Evolutionary conservation across 2,797 vertebrate species (phyloP), one percentile per base, ranked within the genome.

Genomic region (Bufotes viridis): DNA sequence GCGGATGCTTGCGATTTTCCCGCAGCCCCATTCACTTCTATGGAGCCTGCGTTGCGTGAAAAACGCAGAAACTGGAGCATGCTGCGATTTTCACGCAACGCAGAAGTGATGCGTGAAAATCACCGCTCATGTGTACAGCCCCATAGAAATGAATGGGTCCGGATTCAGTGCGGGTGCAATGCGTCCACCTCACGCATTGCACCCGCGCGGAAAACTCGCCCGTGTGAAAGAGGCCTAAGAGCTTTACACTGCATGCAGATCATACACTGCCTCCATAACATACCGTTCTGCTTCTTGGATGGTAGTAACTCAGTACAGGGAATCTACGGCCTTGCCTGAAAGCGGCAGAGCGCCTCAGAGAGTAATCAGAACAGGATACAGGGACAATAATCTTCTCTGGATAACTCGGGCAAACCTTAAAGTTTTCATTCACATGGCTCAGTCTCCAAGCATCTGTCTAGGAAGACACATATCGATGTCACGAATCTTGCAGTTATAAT

Each of bases 251-350:
- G 14, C n/a, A 55, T n/a, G 4, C 10, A 29, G 53, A 22, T n/a
- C 18, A 79, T 29, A 60, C 76, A 17, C 8, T 63, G 0, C 12
- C 22, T 57, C 53, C n/a, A 53, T 42, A 80, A 79, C 93, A 93
- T 93, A 97, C 96, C 80, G 92, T 96, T 90, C 96, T 91, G 0
- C 95, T 97, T 55, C 90, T 94, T 49, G 88, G 83, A 91, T 97
- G 97, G 91, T 95, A 95, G 91, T 97, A 97, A 93, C 96, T 96
- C 91, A 97, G 95, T 15, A 96, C 93, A 0, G 97, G 97, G 88
- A 98, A 98, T 58, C 96, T 93, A 2, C 97, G 96, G 0, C 96
- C 95, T 26, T 96, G 97, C 18, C 96, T 95, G 93, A 97, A 97
- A 34, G 92, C 92, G 57, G 97, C 96, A 0, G 92, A 92, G 49